A percentile compares a stretch with the other conserved stretches of the same genome.
These are phyloP conservation scores for Esperia sulphurella DNA, from an alignment of 2,888 invertebrate genomes.

Conservation along the genomic window DNA sequence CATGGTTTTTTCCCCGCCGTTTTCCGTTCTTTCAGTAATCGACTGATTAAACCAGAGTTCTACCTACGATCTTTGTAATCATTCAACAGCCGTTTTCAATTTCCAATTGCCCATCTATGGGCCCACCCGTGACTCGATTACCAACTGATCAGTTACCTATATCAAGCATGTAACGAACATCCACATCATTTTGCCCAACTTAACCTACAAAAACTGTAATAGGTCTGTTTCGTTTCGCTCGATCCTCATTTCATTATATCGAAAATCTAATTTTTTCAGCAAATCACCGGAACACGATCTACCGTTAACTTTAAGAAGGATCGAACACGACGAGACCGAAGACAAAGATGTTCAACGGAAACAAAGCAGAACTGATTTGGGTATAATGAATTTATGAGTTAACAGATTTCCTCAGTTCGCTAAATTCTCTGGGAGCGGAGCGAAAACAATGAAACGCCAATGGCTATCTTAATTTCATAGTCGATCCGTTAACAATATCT, in stretches of 20 bases:
- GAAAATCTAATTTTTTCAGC: conserved; percentile 58
- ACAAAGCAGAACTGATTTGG: conserved; percentile 69
- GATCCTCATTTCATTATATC: conserved; percentile 39
- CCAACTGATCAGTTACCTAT: conserved; percentile 3
- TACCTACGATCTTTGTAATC: conserved; percentile 43
- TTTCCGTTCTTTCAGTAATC: conserved; percentile 50
- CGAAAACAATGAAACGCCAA: conserved; percentile 58
- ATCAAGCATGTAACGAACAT: conserved; percentile 22
- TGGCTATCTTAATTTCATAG: conserved; percentile 68
- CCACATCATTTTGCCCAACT: conserved; percentile 25
- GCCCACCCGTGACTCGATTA: conserved; percentile 22
- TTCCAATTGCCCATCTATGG: conserved; percentile 26
- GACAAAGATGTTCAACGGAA: conserved; percentile 73
- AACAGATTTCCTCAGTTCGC: conserved; percentile 50
- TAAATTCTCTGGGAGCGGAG: conserved; percentile 50
- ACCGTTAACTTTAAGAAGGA: conserved; percentile 42
- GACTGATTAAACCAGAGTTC: conserved; percentile 47
- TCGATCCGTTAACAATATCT: conserved; percentile 64
- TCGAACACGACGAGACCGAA: conserved; percentile 51
- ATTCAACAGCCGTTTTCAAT: conserved; percentile 34
- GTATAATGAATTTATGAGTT: conserved; percentile 59
- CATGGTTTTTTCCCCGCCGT: conserved; percentile 46
- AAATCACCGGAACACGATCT: conserved; percentile 44
- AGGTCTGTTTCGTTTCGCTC: conserved; percentile 46
- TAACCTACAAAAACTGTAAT: conserved; percentile 40